Evolutionary conservation across 2,888 invertebrate species (phyloP), one percentile per base, ranked within the genome.

Genomic region (Yponomeuta malinellus): DNA sequence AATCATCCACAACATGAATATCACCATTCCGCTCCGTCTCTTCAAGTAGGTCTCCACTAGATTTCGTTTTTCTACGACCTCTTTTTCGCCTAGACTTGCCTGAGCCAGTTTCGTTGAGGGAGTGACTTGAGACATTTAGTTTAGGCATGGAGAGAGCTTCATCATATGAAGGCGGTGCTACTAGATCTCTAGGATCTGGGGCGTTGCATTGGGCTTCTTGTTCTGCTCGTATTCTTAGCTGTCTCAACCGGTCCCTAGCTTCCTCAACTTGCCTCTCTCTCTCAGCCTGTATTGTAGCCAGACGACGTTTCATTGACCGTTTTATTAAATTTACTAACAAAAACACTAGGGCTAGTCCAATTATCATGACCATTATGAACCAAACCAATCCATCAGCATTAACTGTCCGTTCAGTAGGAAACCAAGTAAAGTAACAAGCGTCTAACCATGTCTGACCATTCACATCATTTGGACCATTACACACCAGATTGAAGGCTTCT

Each of bases 121-220:
- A 94, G 76, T 93, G 93, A 77, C 93, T 93, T 0, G 95, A 95
- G 4, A 93, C 83, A 76, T 94, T 94, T 63, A 95, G 78, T 79
- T 95, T 94, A 1, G 96, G 95, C 94, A 96, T 95, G 31, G 94
- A 92, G 71, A 96, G 90, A 52, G 96, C 96, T 87, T 96, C 96
- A 77, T 94, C 95, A 78, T 96, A 96, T 3, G 95, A 95, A 0
- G 96, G 96, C 63, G 96, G 95, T 72, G 94, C 93, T 48, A 95
- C 91, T 70, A 94, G 81, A 84, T 96, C 96, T 75, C 95, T 92
- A 0, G 94, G 94, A 82, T 95, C 95, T 8, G 95, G 94, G 33
- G 95, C 94, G 78, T 94, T 95, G 70, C 92, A 88, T 15, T 93
- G 85, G 23, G 92, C 92, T 75, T 93, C 93, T 74, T 93, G 92